Evolutionary conservation across 2,888 invertebrate genomes (phyloP), one percentile per base, ranked within the genome.

Genomic region (Hydriomena furcata): DNA sequence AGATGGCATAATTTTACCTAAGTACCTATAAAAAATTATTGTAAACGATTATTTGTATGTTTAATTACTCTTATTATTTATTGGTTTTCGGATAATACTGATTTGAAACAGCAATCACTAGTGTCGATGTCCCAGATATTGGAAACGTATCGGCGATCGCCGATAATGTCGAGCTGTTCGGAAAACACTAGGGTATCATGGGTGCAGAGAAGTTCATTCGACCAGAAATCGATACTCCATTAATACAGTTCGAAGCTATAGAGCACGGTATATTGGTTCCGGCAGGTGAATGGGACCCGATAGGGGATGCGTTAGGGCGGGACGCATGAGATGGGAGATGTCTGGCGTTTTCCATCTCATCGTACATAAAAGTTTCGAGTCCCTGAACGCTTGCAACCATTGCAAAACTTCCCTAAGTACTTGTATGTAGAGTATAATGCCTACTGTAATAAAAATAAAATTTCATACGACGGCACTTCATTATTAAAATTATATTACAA

Each of bases 91-190:
- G 17, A n/a, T n/a, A n/a, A n/a, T n/a, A n/a, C n/a, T n/a, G n/a
- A n/a, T n/a, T 17, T 4, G 2, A n/a, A 28, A 20, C 24, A 34
- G 46, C 43, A 58, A 53, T 47, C 60, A 52, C 60, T 57, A 59
- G 8, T 55, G 46, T 58, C 56, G 52, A 61, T 52, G 54, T 50
- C 37, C 46, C 28, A 30, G 35, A 31, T 79, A 90, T 89, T 83
- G 82, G 82, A 79, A 82, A 79, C 66, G 77, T 89, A 91, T 91
- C 79, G 88, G 86, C 75, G 84, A 91, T 91, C 79, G 76, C 79
- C 89, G 89, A 91, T 91, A 91, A 87, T 90, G 86, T 88, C 85
- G 88, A 87, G 81, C 80, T 78, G 86, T 91, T 91, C 88, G 89
- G 89, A 90, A 91, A 90, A 73, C 77, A 89, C 91, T 73, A 91